Evolutionary conservation across 2,888 invertebrate species (phyloP).

Genomic region (Caenorhabditis imperialis): DNA sequence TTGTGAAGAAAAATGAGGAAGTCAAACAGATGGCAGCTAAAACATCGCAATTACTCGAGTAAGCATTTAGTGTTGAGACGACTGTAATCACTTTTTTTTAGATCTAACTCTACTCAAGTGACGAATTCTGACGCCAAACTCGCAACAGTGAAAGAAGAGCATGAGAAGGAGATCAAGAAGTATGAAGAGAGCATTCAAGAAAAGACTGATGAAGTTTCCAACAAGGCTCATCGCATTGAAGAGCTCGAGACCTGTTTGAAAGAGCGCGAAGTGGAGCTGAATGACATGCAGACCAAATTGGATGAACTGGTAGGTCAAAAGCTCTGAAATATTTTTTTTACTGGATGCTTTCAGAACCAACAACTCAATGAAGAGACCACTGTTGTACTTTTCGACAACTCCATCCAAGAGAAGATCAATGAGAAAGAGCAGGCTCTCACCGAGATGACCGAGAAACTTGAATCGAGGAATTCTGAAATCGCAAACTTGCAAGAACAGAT

Average conservation of each 20-base stretch:
- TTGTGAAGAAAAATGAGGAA: constrained; percentile 67
- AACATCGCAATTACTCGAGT: constrained; percentile 63
- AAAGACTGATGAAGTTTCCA: constrained; percentile 34
- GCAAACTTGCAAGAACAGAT: constrained; percentile 54
- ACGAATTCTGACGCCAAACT: constrained; percentile 37
- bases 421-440: constrained; percentile 36
- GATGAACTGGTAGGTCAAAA: constrained; percentile 41
- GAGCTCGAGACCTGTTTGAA: constrained; percentile 34
- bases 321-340: too few relatives aligned
- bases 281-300: constrained; percentile 37
- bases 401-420: constrained; percentile 45
- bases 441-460: constrained; percentile 56
- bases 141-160: constrained; percentile 58
- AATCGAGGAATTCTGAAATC: constrained; percentile 50
- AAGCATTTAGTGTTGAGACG: neutral
- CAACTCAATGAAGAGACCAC: constrained; percentile 58
- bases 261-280: constrained; percentile 45
- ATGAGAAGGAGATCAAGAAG: constrained; percentile 55
- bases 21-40: constrained; percentile 65
- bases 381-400: constrained; percentile 51
- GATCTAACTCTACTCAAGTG: constrained; percentile 17
- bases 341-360: constrained; percentile 49
- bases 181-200: constrained; percentile 24
- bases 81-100: constrained; percentile 16
- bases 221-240: constrained; percentile 25